Evolutionary conservation across 1,140 invertebrate genomes (phyloP).

Genomic region (Rhopalosiphum padi): DNA sequence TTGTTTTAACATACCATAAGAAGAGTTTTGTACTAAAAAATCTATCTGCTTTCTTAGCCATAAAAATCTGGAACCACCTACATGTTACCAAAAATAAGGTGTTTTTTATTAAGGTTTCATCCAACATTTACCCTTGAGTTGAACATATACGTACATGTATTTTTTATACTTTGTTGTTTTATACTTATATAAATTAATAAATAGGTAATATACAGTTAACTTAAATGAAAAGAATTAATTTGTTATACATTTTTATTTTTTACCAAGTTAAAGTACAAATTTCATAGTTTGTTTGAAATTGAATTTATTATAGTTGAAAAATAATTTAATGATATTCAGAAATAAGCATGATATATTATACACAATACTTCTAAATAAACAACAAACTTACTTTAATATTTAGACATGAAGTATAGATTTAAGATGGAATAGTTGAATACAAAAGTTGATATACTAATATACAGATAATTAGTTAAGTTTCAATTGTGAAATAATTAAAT

Average conservation of each 20-base stretch:
- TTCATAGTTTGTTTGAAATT: neutral
- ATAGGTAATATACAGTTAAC: no score
- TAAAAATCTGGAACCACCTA: no score
- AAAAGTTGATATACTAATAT: neutral
- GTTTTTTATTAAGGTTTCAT: no score
- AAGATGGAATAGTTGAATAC: neutral
- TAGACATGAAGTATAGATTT: neutral
- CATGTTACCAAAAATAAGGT: no score
- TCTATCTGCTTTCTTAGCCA: no score
- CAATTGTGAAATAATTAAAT: neutral
- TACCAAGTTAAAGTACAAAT: neutral
- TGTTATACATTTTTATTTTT: no score
- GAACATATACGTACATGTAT: conserved; percentile 58
- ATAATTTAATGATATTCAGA: neutral
- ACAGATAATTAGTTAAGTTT: neutral
- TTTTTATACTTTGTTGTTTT: no score
- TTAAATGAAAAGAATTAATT: no score
- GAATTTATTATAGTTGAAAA: neutral
- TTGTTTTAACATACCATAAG: no score
- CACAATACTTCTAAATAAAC: neutral
- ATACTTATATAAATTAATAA: no score
- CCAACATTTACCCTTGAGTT: no score
- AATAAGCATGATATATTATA: neutral
- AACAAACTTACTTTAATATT: neutral
- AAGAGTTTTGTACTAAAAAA: no score